A percentile compares a stretch with the other conserved stretches of the same genome.
Evolutionary conservation across 2,113 vertebrate species (phyloP).

Genomic region (Dryoscopus gambensis): DNA sequence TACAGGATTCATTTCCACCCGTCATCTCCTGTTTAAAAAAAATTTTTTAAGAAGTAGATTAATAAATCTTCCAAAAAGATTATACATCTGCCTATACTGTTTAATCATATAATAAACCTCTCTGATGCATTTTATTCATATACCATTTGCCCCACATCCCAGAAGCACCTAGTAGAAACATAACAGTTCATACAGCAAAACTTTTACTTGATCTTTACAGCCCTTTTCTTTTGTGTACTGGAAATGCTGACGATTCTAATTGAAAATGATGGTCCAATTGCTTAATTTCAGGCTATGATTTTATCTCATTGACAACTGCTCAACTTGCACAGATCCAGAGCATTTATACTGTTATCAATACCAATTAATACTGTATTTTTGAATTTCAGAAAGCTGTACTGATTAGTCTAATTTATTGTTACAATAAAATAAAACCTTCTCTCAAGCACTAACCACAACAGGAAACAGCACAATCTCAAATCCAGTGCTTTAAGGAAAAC

Average conservation of each 20-base stretch:
- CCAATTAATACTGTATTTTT: not conserved
- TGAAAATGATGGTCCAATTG: not conserved
- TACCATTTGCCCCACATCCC: not conserved
- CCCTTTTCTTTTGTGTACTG: not conserved
- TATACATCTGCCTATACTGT: not conserved
- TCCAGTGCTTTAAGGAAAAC: not conserved
- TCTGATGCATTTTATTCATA: not conserved
- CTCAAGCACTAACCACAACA: not conserved
- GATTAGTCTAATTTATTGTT: not conserved
- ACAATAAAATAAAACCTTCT: not conserved
- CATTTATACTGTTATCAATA: not conserved
- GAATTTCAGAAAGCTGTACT: not conserved
- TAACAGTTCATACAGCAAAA: not conserved
- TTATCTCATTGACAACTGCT: not conserved
- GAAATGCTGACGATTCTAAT: not conserved
- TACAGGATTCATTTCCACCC: constrained; percentile 81
- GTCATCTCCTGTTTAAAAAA: constrained; percentile 72
- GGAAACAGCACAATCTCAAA: not conserved
- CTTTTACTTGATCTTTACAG: not conserved
- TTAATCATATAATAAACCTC: not conserved
- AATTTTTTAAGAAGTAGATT: not conserved
- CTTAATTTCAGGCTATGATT: not conserved
- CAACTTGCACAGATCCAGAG: not conserved
- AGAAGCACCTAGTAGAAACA: not conserved
- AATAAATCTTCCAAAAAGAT: not conserved